phyloP scores from a whole-genome alignment of 53 echinoderm and acorn worm genomes.

The Pentamera pediparva region DNA sequence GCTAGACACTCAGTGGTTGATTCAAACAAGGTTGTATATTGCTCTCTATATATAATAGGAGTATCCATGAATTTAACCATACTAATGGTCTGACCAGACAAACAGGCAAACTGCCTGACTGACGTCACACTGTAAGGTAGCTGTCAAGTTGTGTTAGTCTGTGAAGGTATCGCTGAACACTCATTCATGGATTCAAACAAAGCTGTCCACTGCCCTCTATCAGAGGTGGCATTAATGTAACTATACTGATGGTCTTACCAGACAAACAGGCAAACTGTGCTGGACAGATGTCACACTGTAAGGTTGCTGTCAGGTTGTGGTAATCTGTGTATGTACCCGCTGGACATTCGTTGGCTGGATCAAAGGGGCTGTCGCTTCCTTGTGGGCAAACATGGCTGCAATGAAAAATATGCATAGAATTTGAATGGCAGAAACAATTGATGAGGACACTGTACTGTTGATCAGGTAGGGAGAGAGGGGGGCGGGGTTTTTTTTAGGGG shows the following conservation, averaged over 20 bases:
- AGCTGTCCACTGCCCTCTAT: no score
- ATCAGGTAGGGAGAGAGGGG: no score
- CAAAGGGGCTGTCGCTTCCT: conserved; percentile 74
- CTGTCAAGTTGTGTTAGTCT: conserved; percentile 87
- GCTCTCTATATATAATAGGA: no score
- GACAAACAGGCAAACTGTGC: conserved; percentile 79
- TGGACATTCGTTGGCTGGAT: conserved; percentile 62
- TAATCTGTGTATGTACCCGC: conserved; percentile 92
- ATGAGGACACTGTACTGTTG: no score
- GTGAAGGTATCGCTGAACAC: conserved; percentile 88
- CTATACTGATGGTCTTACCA: no score
- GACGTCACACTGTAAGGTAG: conserved; percentile 47
- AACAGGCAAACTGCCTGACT: neutral
- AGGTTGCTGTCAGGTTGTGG: conserved; percentile 82
- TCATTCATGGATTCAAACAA: conserved; percentile 76
- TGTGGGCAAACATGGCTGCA: conserved; percentile 71
- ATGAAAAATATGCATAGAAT: neutral
- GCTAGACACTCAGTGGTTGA: conserved; percentile 79
- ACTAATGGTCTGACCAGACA: no score
- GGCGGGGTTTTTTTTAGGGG: no score
- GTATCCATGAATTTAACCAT: no score
- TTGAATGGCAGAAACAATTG: neutral
- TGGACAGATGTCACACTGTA: conserved; percentile 91
- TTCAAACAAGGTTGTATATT: conserved; percentile 80
- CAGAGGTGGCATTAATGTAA: no score